Evolutionary conservation across 2,888 invertebrate genomes (phyloP).

Genomic region (Nymphalis urticae): DNA sequence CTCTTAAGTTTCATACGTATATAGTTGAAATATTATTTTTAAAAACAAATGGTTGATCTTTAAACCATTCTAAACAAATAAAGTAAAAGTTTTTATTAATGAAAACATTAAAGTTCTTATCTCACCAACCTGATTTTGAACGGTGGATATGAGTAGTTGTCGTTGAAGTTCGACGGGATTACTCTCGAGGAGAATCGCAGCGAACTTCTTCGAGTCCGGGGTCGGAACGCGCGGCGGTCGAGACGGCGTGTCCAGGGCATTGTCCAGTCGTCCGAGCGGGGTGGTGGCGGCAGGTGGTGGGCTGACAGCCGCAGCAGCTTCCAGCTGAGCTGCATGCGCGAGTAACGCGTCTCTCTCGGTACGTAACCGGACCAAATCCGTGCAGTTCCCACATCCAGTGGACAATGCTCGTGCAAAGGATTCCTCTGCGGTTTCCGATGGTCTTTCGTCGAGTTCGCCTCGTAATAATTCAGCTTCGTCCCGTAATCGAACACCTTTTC

Average conservation of each 20-base stretch:
- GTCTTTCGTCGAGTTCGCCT: constrained; percentile 49
- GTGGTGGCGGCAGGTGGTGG: constrained; percentile 66
- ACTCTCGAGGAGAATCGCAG: constrained; percentile 91
- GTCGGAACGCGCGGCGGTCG: constrained; percentile 84
- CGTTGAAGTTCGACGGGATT: constrained; percentile 91
- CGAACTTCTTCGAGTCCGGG: constrained; percentile 88
- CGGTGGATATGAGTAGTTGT: constrained; percentile 89
- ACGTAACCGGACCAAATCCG: constrained; percentile 83
- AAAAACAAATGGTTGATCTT: too few relatives aligned
- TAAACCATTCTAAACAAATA: too few relatives aligned
- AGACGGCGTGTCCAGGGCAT: constrained; percentile 84
- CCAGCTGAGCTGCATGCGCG: constrained; percentile 88
- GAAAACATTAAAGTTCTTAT: too few relatives aligned
- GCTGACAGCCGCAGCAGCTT: constrained; percentile 80
- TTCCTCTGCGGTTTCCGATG: constrained; percentile 83
- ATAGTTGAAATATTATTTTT: not conserved
- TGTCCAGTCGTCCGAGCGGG: constrained; percentile 86
- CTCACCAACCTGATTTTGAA: constrained; percentile 89
- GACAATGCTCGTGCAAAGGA: constrained; percentile 79
- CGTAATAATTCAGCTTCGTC: constrained; percentile 87
- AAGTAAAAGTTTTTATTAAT: too few relatives aligned
- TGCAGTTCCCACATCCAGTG: constrained; percentile 50
- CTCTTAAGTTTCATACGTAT: constrained; percentile 1
- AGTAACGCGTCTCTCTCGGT: constrained; percentile 88
- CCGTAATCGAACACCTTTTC: constrained; percentile 85